These are phyloP conservation scores for Hymenopus coronatus DNA, from an alignment of 2,888 invertebrate species.

Conservation along the genomic window DNA sequence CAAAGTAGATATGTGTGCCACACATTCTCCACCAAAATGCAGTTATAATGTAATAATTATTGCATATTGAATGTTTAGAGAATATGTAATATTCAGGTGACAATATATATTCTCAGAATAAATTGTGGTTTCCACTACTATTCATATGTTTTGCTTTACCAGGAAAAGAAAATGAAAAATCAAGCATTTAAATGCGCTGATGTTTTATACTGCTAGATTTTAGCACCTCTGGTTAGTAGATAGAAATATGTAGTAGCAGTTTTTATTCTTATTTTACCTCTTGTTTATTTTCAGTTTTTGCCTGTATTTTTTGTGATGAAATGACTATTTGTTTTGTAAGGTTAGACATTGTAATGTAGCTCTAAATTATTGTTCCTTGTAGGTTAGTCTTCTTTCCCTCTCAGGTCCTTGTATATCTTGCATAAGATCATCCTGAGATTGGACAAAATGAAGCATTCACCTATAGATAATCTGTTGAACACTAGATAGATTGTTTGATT, in stretches of 20 bases:
- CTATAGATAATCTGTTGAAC: slow-evolving; percentile 55
- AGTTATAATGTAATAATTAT: too few species aligned
- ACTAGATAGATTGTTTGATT: slow-evolving; percentile 44
- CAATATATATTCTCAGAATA: too few species aligned
- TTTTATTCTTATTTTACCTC: neutral
- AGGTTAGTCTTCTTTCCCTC: neutral
- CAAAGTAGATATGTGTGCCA: too few species aligned
- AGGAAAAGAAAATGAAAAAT: neutral
- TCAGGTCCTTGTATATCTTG: slow-evolving; percentile 53
- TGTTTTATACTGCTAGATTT: neutral
- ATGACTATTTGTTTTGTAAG: neutral
- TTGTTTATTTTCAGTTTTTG: neutral
- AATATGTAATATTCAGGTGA: too few species aligned
- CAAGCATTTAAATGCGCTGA: neutral
- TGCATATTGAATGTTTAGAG: too few species aligned
- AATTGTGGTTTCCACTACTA: too few species aligned
- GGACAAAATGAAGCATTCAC: slow-evolving; percentile 49
- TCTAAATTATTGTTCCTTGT: slow-evolving; percentile 1
- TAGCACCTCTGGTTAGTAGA: neutral
- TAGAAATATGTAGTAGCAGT: neutral
- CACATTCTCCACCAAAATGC: too few species aligned
- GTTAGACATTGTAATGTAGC: neutral
- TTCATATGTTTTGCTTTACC: neutral
- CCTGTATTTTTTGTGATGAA: neutral
- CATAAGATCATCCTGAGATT: slow-evolving; percentile 55